A percentile compares a stretch with the other conserved stretches of the same genome.
phyloP scores from a whole-genome alignment of 2,797 vertebrate genomes.

The Cirrhinus molitorella region DNA sequence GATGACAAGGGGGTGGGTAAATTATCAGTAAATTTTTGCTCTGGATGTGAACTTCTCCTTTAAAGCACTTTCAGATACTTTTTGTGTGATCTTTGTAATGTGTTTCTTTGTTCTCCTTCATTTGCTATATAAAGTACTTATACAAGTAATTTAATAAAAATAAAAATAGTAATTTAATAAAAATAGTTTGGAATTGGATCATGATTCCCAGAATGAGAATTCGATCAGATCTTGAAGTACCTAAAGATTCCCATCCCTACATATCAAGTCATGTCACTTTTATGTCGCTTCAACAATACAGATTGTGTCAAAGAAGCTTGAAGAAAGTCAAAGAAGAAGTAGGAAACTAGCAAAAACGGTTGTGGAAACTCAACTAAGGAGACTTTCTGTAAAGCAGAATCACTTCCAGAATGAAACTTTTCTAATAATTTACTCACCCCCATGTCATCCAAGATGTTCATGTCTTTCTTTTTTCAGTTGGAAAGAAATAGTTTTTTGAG shows the following conservation, averaged over 20 bases:
- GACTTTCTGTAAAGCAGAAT: not conserved
- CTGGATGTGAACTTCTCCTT: no score
- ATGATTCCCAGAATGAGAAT: no score
- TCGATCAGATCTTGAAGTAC: not conserved
- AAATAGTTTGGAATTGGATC: not conserved
- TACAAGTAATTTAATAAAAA: not conserved
- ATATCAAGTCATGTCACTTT: not conserved
- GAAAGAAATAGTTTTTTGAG: no score
- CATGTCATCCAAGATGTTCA: no score
- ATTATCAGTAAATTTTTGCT: no score
- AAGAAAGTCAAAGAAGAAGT: not conserved
- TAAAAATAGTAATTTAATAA: no score
- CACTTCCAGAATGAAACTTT: no score
- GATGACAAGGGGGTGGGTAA: no score
- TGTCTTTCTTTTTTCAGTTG: no score
- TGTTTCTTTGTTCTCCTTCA: not conserved
- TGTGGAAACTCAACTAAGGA: not conserved
- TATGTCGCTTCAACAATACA: not conserved
- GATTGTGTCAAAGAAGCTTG: not conserved
- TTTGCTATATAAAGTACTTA: not conserved
- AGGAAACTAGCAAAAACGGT: no score
- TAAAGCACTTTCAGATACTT: not conserved
- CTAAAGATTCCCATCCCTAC: not conserved
- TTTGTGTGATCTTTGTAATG: not conserved
- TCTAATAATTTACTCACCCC: no score